Conservation (phyloP, 2,113 vertebrate species). For the Prunella himalayana region DNA sequence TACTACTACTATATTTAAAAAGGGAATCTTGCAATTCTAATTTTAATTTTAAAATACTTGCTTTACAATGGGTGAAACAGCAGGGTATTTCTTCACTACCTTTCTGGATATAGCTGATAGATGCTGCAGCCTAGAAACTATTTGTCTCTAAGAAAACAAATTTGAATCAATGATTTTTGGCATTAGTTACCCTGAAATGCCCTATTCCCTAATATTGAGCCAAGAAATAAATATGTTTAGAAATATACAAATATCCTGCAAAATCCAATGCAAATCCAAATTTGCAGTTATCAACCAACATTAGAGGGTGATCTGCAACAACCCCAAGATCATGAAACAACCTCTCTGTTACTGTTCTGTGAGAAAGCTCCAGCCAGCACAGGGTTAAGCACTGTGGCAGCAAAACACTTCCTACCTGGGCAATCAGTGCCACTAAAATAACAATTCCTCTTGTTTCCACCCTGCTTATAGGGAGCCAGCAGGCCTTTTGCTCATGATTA, state of each 20-base stretch:
- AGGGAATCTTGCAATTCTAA: neutral
- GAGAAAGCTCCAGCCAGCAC: neutral
- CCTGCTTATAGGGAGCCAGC: neutral
- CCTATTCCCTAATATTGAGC: neutral
- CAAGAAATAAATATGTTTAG: neutral
- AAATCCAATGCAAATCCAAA: neutral
- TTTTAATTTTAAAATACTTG: neutral
- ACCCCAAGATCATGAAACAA: neutral
- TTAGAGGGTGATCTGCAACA: neutral
- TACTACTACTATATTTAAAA: neutral
- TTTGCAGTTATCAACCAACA: neutral
- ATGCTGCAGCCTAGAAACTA: neutral
- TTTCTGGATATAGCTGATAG: neutral
- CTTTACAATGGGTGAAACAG: neutral
- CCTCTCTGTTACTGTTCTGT: neutral
- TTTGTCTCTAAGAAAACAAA: neutral
- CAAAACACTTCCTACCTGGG: neutral
- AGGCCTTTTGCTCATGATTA: conserved; percentile 46
- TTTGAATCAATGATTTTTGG: neutral
- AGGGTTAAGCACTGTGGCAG: neutral
- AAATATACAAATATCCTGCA: neutral
- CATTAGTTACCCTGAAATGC: neutral
- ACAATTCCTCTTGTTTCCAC: conserved; percentile 28
- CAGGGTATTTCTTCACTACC: neutral
- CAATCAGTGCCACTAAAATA: conserved; percentile 9